Evolutionary conservation across 2,113 vertebrate species (phyloP).

Genomic region (Colius striatus): DNA sequence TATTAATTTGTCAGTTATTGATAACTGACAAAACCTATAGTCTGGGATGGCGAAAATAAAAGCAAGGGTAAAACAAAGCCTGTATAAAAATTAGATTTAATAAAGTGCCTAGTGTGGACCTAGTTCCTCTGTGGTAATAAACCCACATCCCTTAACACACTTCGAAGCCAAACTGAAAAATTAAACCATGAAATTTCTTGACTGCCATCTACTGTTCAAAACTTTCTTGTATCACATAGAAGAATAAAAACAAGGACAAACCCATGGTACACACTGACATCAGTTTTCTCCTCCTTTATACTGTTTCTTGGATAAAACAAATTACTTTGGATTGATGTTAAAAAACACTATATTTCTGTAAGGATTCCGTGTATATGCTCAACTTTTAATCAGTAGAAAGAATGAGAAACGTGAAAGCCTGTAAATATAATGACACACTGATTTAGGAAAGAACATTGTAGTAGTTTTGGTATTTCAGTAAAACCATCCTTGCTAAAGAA

Average conservation of each 20-base stretch:
- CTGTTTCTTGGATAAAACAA: background rate
- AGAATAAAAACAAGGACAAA: background rate
- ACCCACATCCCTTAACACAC: background rate
- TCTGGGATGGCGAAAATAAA: background rate
- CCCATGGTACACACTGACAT: background rate
- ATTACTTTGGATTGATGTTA: background rate
- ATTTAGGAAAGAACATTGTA: background rate
- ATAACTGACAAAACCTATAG: background rate
- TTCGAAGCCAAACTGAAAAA: background rate
- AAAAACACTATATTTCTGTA: background rate
- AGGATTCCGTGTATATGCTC: background rate
- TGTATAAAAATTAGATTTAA: constrained; percentile 14
- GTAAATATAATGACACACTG: background rate
- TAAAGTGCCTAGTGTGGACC: background rate
- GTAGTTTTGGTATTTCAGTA: background rate
- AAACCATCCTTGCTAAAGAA: background rate
- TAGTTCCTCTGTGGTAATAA: constrained; percentile 9
- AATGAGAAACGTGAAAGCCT: background rate
- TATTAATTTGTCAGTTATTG: too few species aligned
- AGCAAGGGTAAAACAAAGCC: background rate
- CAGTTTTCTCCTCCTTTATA: background rate
- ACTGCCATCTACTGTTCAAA: constrained; percentile 69
- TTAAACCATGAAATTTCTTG: constrained; percentile 33
- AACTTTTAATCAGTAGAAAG: background rate
- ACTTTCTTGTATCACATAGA: background rate